Percentiles rank a stretch among this genome's conserved stretches.
Conservation (phyloP, 2,113 vertebrate genomes). For the Actinemys pallida region DNA sequence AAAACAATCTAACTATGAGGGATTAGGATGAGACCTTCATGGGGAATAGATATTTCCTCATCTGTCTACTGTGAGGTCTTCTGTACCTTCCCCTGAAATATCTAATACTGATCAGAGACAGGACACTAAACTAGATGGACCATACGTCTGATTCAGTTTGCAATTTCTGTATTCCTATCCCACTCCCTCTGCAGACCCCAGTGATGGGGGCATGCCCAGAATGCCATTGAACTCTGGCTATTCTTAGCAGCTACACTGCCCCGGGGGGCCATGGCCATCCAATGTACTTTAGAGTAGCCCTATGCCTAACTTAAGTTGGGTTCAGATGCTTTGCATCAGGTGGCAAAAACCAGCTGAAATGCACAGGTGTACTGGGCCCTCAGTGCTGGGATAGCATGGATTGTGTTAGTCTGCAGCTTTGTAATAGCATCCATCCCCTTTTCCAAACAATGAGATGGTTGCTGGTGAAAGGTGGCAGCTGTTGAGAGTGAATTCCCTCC, state of each 20-base stretch:
- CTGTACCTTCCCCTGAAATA: neutral
- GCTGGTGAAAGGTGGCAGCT: neutral
- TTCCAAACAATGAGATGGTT: neutral
- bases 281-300: neutral
- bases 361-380: neutral
- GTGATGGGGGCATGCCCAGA: neutral
- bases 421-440: neutral
- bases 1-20: neutral
- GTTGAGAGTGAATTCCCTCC: neutral
- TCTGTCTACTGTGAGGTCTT: neutral
- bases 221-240: neutral
- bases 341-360: neutral
- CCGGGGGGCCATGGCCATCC: neutral
- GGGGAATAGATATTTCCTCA: too few species aligned
- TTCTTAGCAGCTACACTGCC: neutral
- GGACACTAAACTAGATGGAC: neutral
- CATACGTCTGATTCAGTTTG: neutral
- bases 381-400: neutral
- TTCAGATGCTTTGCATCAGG: neutral
- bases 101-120: neutral
- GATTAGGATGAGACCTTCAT: neutral
- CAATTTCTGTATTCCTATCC: neutral
- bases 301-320: neutral
- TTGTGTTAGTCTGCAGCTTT: neutral
- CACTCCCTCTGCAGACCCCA: neutral